Evolutionary conservation across 1,140 invertebrate genomes (phyloP).

Genomic region (Pogonomyrmex barbatus): DNA sequence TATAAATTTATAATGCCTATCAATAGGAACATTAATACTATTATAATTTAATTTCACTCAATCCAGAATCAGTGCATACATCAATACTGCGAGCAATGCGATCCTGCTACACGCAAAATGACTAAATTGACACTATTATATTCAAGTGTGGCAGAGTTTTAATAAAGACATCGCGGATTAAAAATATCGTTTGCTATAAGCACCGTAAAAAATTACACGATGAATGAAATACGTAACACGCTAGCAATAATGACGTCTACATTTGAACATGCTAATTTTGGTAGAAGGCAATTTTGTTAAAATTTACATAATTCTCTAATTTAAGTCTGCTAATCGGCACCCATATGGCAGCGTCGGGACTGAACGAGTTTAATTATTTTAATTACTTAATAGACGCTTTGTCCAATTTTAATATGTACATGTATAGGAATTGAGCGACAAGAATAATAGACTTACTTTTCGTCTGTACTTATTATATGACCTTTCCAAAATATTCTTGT

Average conservation of each 20-base stretch:
- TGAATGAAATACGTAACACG: conserved; percentile 31
- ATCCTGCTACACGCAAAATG: neutral
- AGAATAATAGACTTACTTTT: neutral
- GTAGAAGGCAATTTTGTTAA: conserved; percentile 36
- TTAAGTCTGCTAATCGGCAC: conserved; percentile 54
- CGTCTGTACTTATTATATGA: neutral
- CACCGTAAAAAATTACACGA: conserved; percentile 19
- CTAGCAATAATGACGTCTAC: conserved; percentile 32
- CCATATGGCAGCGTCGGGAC: conserved; percentile 25
- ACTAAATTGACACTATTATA: neutral
- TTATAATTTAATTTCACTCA: conserved; percentile 21
- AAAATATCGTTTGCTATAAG: conserved; percentile 27
- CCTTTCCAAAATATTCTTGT: neutral
- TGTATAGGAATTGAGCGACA: neutral
- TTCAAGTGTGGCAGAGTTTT: neutral
- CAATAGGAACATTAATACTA: neutral
- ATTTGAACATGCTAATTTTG: conserved; percentile 41
- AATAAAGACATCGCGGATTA: conserved; percentile 17
- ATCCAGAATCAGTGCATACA: conserved; percentile 4
- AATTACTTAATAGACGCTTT: conserved; percentile 49
- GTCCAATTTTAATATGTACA: conserved; percentile 45
- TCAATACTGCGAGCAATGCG: neutral
- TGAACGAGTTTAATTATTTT: conserved; percentile 59
- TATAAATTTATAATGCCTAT: conserved; percentile 4
- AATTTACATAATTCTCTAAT: conserved; percentile 61